These are phyloP conservation scores for Abrostola triplasia DNA, from an alignment of 2,888 invertebrate species.

Conservation along the genomic window DNA sequence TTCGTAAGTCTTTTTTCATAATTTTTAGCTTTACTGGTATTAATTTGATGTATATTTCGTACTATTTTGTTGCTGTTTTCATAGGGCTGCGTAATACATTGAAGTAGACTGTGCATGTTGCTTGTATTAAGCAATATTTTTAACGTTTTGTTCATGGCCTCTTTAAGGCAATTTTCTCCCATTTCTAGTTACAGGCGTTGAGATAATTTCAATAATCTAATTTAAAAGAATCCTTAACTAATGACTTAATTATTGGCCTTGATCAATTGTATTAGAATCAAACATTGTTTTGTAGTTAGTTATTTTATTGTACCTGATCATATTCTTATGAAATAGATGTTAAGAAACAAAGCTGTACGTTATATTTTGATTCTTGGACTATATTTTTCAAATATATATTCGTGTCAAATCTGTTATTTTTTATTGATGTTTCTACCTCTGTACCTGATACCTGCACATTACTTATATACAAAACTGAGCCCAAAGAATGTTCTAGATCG, in stretches of 20 bases:
- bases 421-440: slow-evolving; percentile 57
- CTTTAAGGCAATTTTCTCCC: slow-evolving; percentile 77
- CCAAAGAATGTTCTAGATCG: slow-evolving; percentile 78
- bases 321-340: slow-evolving; percentile 48
- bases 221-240: slow-evolving; percentile 22
- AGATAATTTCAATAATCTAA: slow-evolving; percentile 52
- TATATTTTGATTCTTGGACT: slow-evolving; percentile 33
- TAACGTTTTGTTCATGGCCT: slow-evolving; percentile 80
- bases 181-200: slow-evolving; percentile 66
- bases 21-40: slow-evolving; percentile 81
- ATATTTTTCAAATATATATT: slow-evolving; percentile 54
- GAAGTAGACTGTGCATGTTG: slow-evolving; percentile 75
- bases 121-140: slow-evolving; percentile 70
- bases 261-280: slow-evolving; percentile 38
- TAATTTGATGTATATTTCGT: slow-evolving; percentile 74
- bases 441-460: slow-evolving; percentile 52
- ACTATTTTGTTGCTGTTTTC: slow-evolving; percentile 81
- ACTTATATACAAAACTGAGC: slow-evolving; percentile 32
- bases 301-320: slow-evolving; percentile 45
- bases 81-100: slow-evolving; percentile 81
- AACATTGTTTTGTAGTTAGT: slow-evolving; percentile 54
- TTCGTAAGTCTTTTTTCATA: slow-evolving; percentile 87
- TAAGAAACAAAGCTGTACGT: slow-evolving; percentile 56
- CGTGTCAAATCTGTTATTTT: slow-evolving; percentile 55
- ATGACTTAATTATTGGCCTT: slow-evolving; percentile 29